Evolutionary conservation across 2,888 invertebrate genomes (phyloP), one percentile per base, ranked within the genome.

Genomic region (Drosophila picticornis): DNA sequence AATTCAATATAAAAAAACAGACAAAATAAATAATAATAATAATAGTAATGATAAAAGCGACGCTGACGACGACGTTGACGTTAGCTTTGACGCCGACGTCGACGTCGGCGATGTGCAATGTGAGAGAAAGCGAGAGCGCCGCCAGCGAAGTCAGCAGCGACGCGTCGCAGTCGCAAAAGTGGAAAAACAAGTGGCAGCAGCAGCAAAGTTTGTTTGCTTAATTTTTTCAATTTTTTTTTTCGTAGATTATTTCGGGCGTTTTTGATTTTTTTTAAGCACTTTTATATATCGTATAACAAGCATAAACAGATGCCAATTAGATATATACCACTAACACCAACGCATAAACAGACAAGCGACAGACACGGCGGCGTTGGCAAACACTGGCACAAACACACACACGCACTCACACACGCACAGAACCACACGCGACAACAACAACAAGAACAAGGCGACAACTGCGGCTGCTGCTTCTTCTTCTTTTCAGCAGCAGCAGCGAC

Each of bases 181-280:
- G 75, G 82, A 80, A 83, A 82, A 82, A 82, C 82, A 82, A 82
- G 82, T 82, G 82, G 83, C 78, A 78, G 71, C 65, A 25, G 51
- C 52, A 25, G 25, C 59, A 60, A 60, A 62, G 72, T 65, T 65
- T 62, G 34, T 78, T 75, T 57, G 75, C 72, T 71, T 66, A 68
- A 51, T 66, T 78, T 62, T 51, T 46, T 13, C 10, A 71, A 43
- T 34, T 13, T 61, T 67, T 46, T 51, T 64, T 56, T 51, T 29
- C 43, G 5, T 36, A 50, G 51, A 31, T 52, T 52, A 48, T 46
- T 46, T 55, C 50, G 52, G 36, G 31, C 46, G 62, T 59, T 66
- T 71, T 48, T 60, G 66, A 67, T 71, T 56, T 56, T 56, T 38
- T 74, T 75, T 63, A 36, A 53, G 29, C 53, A 65, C 56, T 56